Conservation (phyloP, 2,888 invertebrate genomes). For the Melikaiella ostensackeni region DNA sequence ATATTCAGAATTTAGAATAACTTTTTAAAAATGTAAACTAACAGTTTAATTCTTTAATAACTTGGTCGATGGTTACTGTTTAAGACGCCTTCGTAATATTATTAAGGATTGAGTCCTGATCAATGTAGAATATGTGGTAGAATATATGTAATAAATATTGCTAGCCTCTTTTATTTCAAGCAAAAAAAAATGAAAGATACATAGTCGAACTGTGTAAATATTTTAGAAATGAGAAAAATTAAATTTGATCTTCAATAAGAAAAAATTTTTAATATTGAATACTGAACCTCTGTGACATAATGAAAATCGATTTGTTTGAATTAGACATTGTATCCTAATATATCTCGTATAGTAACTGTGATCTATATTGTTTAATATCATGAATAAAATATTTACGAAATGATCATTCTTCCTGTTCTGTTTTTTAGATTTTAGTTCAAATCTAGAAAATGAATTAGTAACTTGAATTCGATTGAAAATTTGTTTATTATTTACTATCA, state of each 20-base stretch:
- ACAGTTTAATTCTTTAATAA: not conserved
- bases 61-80: not conserved
- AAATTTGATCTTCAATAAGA: not conserved
- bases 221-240: not conserved
- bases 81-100: slow-evolving; percentile 17
- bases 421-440: not conserved
- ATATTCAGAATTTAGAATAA: not conserved
- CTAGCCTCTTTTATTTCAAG: slow-evolving; percentile 6
- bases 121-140: slow-evolving; percentile 18
- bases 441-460: not conserved
- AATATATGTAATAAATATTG: slow-evolving; percentile 4
- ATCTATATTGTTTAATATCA: slow-evolving; percentile 35
- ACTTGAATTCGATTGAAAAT: not conserved
- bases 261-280: not conserved
- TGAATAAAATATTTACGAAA: slow-evolving; percentile 31
- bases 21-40: not conserved
- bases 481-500: not conserved
- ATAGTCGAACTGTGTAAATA: slow-evolving; percentile 26
- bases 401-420: not conserved
- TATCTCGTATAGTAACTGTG: slow-evolving; percentile 36
- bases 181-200: not conserved
- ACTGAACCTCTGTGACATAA: not conserved
- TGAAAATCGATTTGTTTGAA: slow-evolving; percentile 22
- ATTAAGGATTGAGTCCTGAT: slow-evolving; percentile 17
- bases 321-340: slow-evolving; percentile 32